phyloP scores from a whole-genome alignment of 2,113 vertebrate genomes.

The Sturnira hondurensis region DNA sequence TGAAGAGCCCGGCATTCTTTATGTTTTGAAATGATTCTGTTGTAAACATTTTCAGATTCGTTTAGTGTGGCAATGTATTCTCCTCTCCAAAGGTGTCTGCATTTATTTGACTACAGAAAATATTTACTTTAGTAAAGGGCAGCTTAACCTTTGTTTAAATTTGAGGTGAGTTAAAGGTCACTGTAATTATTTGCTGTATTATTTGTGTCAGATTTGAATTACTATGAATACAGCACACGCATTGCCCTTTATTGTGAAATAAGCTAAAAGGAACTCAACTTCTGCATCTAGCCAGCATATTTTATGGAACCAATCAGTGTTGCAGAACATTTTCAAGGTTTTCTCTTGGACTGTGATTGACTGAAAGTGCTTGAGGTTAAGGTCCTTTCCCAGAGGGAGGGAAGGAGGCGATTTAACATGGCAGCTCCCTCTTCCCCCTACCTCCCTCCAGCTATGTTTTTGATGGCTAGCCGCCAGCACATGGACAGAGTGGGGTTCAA shows the following conservation, averaged over 20 bases:
- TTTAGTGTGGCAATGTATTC: constrained; percentile 78
- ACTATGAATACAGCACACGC: constrained; percentile 76
- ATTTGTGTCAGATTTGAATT: constrained; percentile 86
- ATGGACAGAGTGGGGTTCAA: constrained; percentile 35
- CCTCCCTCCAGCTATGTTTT: constrained; percentile 53
- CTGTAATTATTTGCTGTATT: constrained; percentile 84
- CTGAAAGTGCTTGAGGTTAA: constrained; percentile 75
- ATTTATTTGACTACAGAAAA: constrained; percentile 82
- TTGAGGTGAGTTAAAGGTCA: constrained; percentile 84
- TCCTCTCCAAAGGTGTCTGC: constrained; percentile 82
- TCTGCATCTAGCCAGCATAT: constrained; percentile 76
- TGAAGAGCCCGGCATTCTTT: constrained; percentile 79
- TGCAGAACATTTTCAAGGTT: constrained; percentile 75
- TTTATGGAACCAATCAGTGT: constrained; percentile 75
- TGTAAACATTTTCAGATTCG: constrained; percentile 67
- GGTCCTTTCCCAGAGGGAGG: constrained; percentile 65
- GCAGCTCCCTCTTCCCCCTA: constrained; percentile 38
- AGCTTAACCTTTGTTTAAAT: constrained; percentile 87
- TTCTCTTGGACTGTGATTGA: constrained; percentile 71
- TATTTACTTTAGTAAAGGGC: constrained; percentile 86
- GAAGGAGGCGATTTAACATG: constrained; percentile 49
- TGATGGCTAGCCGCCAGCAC: constrained; percentile 53
- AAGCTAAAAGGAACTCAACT: constrained; percentile 73
- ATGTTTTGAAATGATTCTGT: constrained; percentile 81
- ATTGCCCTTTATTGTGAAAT: constrained; percentile 83